These are phyloP conservation scores for Xestia xanthographa DNA, from an alignment of 2,888 invertebrate species.

Conservation along the genomic window DNA sequence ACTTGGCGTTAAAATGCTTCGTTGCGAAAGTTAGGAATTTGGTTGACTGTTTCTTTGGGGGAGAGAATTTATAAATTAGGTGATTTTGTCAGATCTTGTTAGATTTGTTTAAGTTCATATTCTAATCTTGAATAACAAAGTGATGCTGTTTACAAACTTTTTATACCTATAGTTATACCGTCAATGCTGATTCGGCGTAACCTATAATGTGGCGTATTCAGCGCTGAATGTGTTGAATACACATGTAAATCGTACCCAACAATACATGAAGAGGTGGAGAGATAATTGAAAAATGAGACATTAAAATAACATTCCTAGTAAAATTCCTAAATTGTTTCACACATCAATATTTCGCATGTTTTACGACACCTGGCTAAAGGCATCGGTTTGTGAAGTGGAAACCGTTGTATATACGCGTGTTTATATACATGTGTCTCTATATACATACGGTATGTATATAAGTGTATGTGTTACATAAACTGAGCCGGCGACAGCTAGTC, in stretches of 20 bases:
- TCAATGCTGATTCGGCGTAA: background rate
- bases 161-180: background rate
- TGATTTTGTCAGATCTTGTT: background rate
- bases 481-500: conserved; percentile 83
- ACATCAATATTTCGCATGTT: conserved; percentile 57
- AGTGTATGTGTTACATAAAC: conserved; percentile 85
- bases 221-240: background rate
- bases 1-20: background rate
- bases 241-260: background rate
- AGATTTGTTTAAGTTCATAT: background rate
- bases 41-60: background rate
- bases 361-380: conserved; percentile 53
- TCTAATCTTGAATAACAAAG: background rate
- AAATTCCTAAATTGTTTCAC: conserved; percentile 24
- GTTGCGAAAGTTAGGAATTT: conserved; percentile 1
- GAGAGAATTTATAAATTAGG: background rate
- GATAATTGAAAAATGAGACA: background rate
- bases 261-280: background rate
- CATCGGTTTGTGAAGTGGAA: conserved; percentile 66
- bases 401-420: conserved; percentile 49
- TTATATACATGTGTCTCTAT: conserved; percentile 52
- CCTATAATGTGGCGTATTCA: background rate
- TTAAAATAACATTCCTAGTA: background rate
- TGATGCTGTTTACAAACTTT: background rate
- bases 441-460: conserved; percentile 69